Conservation (phyloP, 2,888 invertebrate genomes). For the Dusona sp. region DNA sequence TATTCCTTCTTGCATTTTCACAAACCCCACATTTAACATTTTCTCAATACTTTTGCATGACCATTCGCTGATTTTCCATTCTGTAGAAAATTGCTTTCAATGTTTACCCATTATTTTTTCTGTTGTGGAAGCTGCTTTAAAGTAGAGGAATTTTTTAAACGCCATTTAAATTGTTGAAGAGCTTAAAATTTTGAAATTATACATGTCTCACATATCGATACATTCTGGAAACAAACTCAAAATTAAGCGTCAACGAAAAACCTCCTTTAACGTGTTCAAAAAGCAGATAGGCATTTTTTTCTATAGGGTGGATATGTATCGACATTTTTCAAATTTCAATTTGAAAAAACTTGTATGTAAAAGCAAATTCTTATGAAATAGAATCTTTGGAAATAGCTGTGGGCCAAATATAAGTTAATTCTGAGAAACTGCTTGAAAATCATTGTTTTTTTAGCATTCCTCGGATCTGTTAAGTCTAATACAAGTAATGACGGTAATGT, state of each 20-base stretch:
- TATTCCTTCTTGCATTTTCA: neutral
- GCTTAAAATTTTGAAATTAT: neutral
- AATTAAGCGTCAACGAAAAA: neutral
- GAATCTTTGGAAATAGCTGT: no score
- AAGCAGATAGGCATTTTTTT: neutral
- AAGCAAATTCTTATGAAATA: no score
- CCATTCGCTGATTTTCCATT: neutral
- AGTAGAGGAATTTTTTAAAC: neutral
- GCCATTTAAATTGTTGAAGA: neutral
- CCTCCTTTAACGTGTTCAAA: neutral
- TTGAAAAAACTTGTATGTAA: no score
- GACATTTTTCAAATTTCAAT: no score
- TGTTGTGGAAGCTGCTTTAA: neutral
- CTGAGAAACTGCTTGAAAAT: neutral
- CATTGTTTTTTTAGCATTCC: slow-evolving; percentile 85
- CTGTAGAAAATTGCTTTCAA: no score
- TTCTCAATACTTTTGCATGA: neutral
- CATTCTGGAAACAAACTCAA: neutral
- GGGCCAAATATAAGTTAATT: no score
- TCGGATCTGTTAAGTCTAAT: slow-evolving; percentile 96
- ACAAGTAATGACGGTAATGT: slow-evolving; percentile 95
- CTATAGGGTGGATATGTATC: no score
- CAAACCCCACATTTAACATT: neutral
- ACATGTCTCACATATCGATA: neutral
- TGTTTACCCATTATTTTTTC: no score